phyloP scores from a whole-genome alignment of 2,113 vertebrate species.

The Pomatostomus ruficeps region DNA sequence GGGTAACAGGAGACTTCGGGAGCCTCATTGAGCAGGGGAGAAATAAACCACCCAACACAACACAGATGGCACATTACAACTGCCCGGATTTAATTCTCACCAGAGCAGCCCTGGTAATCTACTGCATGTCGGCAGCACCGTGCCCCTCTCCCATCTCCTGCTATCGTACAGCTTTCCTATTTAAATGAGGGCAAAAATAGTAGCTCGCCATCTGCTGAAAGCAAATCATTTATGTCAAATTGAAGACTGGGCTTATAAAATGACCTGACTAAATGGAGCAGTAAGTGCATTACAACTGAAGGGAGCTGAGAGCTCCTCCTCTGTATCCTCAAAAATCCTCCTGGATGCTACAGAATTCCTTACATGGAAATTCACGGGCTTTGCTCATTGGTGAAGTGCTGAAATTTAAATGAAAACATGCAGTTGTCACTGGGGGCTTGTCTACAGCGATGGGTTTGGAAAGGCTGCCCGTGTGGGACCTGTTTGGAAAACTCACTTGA shows the following conservation, averaged over 20 bases:
- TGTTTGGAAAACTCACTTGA: background rate
- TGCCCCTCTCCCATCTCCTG: conserved; percentile 39
- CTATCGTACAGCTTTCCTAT: conserved; percentile 4
- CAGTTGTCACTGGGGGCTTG: background rate
- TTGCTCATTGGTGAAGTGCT: background rate
- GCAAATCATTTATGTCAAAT: conserved; percentile 45
- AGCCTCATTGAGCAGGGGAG: background rate
- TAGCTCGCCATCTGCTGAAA: conserved; percentile 61
- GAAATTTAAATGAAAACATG: background rate
- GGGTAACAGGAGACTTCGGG: background rate
- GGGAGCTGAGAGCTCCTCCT: background rate
- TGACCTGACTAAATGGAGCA: conserved; percentile 47
- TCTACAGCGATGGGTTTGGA: background rate
- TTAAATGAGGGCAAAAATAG: conserved; percentile 59
- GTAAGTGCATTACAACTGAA: background rate
- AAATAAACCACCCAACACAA: background rate
- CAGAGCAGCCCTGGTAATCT: conserved; percentile 42
- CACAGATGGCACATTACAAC: conserved; percentile 52
- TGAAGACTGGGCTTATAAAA: conserved; percentile 43
- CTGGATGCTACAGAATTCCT: background rate
- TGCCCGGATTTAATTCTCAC: conserved; percentile 45
- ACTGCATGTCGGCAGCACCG: background rate
- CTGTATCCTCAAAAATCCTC: conserved; percentile 13
- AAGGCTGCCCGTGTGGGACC: background rate
- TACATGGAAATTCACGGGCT: background rate